A percentile compares a stretch with the other conserved stretches of the same genome.
These are phyloP conservation scores for Heliconius melpomene DNA, from an alignment of 1,140 invertebrate species.

Conservation along the genomic window DNA sequence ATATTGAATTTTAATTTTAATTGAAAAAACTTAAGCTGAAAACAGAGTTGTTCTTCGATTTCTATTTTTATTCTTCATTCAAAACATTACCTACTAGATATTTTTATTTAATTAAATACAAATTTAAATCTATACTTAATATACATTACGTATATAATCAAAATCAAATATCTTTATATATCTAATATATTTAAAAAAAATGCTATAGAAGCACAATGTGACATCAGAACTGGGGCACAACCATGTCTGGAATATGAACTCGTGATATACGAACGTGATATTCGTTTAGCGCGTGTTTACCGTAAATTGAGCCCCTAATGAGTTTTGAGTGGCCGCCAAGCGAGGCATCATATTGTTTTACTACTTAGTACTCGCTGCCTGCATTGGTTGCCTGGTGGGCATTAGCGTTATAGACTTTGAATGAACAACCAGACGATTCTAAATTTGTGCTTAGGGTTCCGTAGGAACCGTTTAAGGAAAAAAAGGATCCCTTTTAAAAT, in stretches of 20 bases:
- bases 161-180: background rate
- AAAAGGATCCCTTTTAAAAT: no score
- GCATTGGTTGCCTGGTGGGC: background rate
- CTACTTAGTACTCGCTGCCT: constrained; percentile 11
- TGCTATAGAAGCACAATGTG: background rate
- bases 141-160: no score
- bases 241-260: background rate
- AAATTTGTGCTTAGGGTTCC: background rate
- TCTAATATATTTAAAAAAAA: background rate
- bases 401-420: background rate
- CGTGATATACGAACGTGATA: constrained; percentile 19
- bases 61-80: no score
- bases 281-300: constrained; percentile 13
- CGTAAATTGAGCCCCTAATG: constrained; percentile 37
- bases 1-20: no score
- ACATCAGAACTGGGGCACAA: constrained; percentile 5
- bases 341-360: constrained; percentile 29
- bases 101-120: no score
- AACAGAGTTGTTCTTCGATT: no score
- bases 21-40: no score
- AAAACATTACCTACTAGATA: no score
- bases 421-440: background rate
- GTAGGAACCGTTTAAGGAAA: no score
- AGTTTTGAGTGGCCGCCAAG: constrained; percentile 45
- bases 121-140: no score